phyloP scores from a whole-genome alignment of 2,113 vertebrate genomes.

The Tenebrosternarchus preto region DNA sequence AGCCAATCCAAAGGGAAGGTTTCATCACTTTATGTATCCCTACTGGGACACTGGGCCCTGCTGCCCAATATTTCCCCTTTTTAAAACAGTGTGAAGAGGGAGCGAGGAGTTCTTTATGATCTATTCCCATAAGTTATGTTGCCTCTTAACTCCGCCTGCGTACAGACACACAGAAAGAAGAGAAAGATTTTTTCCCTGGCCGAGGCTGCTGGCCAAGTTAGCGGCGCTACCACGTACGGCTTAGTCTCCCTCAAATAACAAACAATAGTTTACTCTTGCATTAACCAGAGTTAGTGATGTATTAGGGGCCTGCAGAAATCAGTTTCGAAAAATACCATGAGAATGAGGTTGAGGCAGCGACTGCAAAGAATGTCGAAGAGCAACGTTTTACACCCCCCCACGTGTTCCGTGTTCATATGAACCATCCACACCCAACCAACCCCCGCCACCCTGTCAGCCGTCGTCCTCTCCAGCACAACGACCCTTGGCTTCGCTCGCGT shows the following conservation, averaged over 20 bases:
- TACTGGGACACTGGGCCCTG: neutral
- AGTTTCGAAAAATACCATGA: neutral
- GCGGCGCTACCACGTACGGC: neutral
- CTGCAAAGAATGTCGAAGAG: neutral
- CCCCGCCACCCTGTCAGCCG: neutral
- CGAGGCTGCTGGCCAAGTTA: neutral
- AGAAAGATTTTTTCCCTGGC: neutral
- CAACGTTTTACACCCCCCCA: no score
- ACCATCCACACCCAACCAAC: no score
- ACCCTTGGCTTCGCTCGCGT: neutral
- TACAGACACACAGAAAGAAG: neutral
- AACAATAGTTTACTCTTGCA: neutral
- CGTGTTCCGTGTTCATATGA: no score
- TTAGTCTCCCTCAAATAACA: neutral
- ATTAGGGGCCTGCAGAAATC: neutral
- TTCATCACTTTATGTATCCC: constrained; percentile 21
- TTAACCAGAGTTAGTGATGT: neutral
- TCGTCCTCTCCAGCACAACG: neutral
- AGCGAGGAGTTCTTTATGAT: neutral
- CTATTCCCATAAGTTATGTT: neutral
- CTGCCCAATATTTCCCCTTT: no score
- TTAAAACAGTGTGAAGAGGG: constrained; percentile 4
- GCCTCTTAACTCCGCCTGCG: neutral
- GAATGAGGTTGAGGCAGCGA: neutral
- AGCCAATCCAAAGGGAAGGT: constrained; percentile 28